Conservation (phyloP, 2,113 vertebrate genomes). For the Guaruba guarouba region DNA sequence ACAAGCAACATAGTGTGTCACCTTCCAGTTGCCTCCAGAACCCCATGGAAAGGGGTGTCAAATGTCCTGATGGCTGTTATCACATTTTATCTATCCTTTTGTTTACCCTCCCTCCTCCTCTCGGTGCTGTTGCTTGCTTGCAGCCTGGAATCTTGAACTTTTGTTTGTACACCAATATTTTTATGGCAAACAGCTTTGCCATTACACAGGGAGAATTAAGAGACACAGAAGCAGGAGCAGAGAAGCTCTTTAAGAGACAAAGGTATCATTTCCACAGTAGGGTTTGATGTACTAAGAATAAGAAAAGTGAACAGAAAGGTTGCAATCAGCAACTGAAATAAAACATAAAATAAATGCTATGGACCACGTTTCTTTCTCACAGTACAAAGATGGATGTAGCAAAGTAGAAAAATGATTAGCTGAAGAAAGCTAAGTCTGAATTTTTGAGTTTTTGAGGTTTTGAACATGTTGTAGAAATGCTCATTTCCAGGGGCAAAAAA, state of each 20-base stretch:
- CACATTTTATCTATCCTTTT: background rate
- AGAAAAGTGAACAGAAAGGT: background rate
- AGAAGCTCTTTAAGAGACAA: background rate
- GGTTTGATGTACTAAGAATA: background rate
- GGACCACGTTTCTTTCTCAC: background rate
- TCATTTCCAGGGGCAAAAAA: background rate
- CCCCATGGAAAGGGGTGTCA: background rate
- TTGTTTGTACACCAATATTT: background rate
- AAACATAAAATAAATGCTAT: background rate
- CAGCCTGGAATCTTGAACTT: background rate
- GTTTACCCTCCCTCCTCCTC: background rate
- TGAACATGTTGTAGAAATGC: background rate
- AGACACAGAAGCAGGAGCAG: background rate
- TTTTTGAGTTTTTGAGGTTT: background rate
- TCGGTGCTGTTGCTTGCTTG: background rate
- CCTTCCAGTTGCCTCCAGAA: background rate
- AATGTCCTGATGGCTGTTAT: background rate
- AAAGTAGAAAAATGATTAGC: background rate
- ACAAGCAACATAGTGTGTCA: background rate
- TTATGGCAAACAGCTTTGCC: background rate
- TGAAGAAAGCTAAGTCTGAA: background rate
- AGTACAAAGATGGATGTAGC: background rate
- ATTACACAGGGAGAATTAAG: background rate
- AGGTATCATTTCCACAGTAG: background rate
- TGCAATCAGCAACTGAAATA: background rate